phyloP scores from a whole-genome alignment of 2,797 vertebrate genomes.

The Rhinogobio ventralis region DNA sequence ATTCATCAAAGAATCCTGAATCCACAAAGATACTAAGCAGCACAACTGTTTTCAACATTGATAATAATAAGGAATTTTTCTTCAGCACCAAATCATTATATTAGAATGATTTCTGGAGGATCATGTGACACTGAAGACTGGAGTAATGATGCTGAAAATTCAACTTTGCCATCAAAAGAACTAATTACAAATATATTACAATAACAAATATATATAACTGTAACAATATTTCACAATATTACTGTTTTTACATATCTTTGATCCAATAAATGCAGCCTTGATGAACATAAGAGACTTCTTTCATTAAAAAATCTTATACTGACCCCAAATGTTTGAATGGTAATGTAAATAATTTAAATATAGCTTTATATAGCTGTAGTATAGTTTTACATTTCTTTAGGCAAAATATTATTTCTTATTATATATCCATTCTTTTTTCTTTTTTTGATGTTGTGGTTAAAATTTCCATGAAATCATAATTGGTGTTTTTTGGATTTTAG shows the following conservation, averaged over 20 bases:
- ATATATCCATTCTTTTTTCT: fast-evolving
- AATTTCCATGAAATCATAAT: no score
- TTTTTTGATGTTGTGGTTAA: background rate
- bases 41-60: background rate
- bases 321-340: background rate
- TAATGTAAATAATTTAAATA: background rate
- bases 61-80: background rate
- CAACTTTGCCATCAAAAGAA: background rate
- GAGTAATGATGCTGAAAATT: no score
- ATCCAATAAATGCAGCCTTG: background rate
- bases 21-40: background rate
- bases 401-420: background rate
- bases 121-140: background rate
- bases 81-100: background rate
- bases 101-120: no score
- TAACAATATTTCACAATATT: background rate
- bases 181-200: background rate
- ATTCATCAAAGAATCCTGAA: background rate
- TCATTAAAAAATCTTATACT: background rate
- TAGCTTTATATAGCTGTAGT: background rate
- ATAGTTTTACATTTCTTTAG: background rate
- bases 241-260: background rate
- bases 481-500: no score
- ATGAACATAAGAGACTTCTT: background rate
- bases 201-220: background rate